phyloP scores from a whole-genome alignment of 2,113 vertebrate species.

The Cromileptes altivelis region DNA sequence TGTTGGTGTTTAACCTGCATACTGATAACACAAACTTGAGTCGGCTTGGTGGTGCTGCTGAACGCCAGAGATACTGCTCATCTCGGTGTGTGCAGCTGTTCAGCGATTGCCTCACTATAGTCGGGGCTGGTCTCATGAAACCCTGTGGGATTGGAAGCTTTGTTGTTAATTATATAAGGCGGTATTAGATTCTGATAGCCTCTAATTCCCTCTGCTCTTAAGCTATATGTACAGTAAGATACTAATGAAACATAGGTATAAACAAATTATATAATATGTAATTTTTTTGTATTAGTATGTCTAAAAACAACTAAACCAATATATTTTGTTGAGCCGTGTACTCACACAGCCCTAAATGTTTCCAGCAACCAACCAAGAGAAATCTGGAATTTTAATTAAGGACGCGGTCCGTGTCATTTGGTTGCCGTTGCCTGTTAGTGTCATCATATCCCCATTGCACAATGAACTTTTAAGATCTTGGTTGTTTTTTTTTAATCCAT shows the following conservation, averaged over 20 bases:
- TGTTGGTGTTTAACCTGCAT: conserved; percentile 53
- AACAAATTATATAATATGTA: no score
- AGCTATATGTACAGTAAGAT: background rate
- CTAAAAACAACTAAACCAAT: no score
- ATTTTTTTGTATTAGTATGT: no score
- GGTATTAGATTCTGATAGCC: conserved; percentile 21
- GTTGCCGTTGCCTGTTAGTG: no score
- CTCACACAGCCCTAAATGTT: no score
- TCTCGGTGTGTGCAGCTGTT: conserved; percentile 42
- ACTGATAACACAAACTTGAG: conserved; percentile 65
- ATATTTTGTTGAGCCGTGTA: no score
- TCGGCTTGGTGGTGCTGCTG: conserved; percentile 54
- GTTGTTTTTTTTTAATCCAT: no score
- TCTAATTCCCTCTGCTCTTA: conserved; percentile 10
- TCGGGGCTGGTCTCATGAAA: conserved; percentile 20
- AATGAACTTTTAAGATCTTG: no score
- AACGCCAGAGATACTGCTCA: conserved; percentile 59
- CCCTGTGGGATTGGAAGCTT: conserved; percentile 34
- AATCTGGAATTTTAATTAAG: no score
- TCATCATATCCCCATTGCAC: no score
- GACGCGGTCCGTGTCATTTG: no score
- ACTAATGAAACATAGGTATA: background rate
- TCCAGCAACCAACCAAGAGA: no score
- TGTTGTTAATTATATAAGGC: conserved; percentile 16
- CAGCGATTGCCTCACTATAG: conserved; percentile 17